phyloP scores from a whole-genome alignment of 2,113 vertebrate genomes.

The Heterocephalus glaber region DNA sequence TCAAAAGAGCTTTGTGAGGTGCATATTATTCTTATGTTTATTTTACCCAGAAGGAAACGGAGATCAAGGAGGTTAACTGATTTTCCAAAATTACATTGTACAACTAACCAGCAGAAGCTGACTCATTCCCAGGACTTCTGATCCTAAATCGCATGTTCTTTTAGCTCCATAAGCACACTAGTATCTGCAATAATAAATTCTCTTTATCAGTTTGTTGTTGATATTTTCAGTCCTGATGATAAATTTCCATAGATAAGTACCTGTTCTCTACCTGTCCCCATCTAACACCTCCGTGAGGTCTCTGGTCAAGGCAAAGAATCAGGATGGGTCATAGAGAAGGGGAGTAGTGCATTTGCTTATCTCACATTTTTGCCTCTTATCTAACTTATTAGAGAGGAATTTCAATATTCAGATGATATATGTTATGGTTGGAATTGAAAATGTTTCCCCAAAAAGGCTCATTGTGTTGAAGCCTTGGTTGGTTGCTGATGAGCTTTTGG shows the following conservation, averaged over 20 bases:
- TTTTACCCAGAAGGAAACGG: constrained; percentile 34
- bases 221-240: neutral
- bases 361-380: neutral
- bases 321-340: neutral
- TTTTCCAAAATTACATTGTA: constrained; percentile 21
- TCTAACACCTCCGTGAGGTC: neutral
- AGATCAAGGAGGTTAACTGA: constrained; percentile 8
- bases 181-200: neutral
- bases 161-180: neutral
- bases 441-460: neutral
- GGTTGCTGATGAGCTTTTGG: neutral
- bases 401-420: neutral
- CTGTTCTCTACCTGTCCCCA: neutral
- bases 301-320: neutral
- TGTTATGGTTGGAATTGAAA: neutral
- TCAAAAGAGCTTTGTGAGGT: neutral
- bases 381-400: neutral
- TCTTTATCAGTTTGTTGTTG: neutral
- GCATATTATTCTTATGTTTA: neutral
- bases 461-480: neutral
- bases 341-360: neutral
- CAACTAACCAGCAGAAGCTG: neutral
- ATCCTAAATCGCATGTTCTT: neutral
- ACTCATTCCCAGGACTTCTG: neutral
- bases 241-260: neutral